Conservation (phyloP, 2,888 invertebrate species). For the Calameuta idolon region DNA sequence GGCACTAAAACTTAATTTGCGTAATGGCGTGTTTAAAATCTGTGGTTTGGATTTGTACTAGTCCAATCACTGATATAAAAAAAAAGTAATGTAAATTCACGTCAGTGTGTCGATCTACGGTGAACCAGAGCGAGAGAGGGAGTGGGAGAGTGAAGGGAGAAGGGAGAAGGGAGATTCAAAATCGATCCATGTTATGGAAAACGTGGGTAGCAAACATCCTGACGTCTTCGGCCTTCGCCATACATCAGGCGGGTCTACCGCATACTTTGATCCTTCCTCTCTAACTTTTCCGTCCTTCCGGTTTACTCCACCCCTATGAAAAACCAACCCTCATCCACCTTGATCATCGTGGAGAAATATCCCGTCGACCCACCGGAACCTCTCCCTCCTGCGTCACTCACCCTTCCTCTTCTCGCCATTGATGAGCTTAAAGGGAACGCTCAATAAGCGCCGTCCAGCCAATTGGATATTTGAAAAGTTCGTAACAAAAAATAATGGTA, state of each 20-base stretch:
- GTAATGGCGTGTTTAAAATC: slow-evolving; percentile 60
- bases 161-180: not conserved
- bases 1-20: slow-evolving; percentile 62
- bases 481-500: not conserved
- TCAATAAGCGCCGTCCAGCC: not conserved
- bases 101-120: not conserved
- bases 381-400: not conserved
- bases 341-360: not conserved
- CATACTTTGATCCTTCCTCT: not conserved
- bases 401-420: not conserved
- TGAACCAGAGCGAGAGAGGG: not conserved
- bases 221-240: not conserved
- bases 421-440: not conserved
- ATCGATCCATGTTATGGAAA: not conserved
- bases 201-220: not conserved
- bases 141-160: not conserved
- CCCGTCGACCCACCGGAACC: not conserved
- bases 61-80: not conserved
- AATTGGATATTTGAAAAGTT: not conserved
- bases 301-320: not conserved
- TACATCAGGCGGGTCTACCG: not conserved
- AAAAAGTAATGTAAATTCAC: not conserved
- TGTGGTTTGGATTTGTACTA: slow-evolving; percentile 28
- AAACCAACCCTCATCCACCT: not conserved
- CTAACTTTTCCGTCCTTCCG: not conserved